Percentiles rank a stretch among this genome's conserved stretches.
These are phyloP conservation scores for Xestia xanthographa DNA, from an alignment of 2,888 invertebrate species.

Conservation along the genomic window DNA sequence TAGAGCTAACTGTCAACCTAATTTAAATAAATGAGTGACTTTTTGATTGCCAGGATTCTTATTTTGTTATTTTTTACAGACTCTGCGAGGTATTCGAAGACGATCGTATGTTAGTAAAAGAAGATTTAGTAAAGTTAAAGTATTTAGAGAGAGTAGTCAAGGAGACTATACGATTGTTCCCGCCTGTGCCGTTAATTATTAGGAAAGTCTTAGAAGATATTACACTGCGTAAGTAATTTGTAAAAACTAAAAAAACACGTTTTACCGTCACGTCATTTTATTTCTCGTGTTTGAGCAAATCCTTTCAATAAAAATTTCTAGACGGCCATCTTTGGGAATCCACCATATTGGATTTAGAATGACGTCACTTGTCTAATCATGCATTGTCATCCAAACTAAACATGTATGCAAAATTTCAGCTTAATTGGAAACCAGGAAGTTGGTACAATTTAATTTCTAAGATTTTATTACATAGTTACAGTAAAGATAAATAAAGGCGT, in stretches of 20 bases:
- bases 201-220: constrained; percentile 83
- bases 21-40: neutral
- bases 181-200: constrained; percentile 85
- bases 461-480: too few relatives aligned
- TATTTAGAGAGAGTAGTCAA: constrained; percentile 85
- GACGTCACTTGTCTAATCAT: too few relatives aligned
- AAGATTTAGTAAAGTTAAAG: constrained; percentile 79
- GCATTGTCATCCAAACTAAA: too few relatives aligned
- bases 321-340: too few relatives aligned
- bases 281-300: too few relatives aligned
- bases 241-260: neutral
- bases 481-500: too few relatives aligned
- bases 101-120: constrained; percentile 80
- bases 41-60: neutral
- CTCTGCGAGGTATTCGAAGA: constrained; percentile 81
- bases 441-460: too few relatives aligned
- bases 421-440: too few relatives aligned
- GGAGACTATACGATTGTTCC: constrained; percentile 83
- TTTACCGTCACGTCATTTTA: too few relatives aligned
- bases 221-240: constrained; percentile 82
- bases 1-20: neutral
- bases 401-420: too few relatives aligned
- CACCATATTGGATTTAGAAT: too few relatives aligned
- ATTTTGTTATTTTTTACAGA: constrained; percentile 65
- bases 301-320: too few relatives aligned